Evolutionary conservation across 2,888 invertebrate genomes (phyloP).

Genomic region (Yponomeuta cagnagella): DNA sequence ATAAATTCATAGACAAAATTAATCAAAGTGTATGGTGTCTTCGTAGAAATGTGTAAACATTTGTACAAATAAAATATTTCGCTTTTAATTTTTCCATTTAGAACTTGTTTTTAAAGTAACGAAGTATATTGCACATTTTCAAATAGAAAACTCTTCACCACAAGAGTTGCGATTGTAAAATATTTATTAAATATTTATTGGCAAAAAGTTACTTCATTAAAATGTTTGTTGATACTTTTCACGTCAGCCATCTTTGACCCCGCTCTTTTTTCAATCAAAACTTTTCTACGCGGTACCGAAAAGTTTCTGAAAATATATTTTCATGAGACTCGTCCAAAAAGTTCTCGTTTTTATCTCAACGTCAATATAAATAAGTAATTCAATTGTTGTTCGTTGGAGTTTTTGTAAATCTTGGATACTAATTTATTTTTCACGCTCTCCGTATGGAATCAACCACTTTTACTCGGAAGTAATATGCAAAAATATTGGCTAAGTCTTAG

Average conservation of each 20-base stretch:
- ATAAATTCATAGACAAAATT: too few species aligned
- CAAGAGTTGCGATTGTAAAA: neutral
- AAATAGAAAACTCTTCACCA: neutral
- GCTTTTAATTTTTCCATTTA: too few species aligned
- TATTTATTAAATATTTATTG: conserved; percentile 5
- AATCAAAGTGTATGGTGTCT: too few species aligned
- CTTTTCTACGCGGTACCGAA: conserved; percentile 1
- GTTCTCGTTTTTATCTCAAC: neutral
- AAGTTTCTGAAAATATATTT: conserved; percentile 4
- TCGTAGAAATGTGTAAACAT: too few species aligned
- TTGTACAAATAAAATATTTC: too few species aligned
- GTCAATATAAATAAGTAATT: neutral
- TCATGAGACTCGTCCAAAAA: neutral
- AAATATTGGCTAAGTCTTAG: neutral
- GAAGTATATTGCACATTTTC: neutral
- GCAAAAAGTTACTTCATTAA: conserved; percentile 11
- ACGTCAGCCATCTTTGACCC: conserved; percentile 12
- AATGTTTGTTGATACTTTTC: conserved; percentile 11
- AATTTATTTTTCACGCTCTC: neutral
- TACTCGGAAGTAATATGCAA: too few species aligned
- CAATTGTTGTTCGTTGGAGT: neutral
- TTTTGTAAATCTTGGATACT: neutral
- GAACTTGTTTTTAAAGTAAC: neutral
- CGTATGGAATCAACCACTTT: too few species aligned
- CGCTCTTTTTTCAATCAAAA: conserved; percentile 12